Conservation (phyloP, 2,888 invertebrate species). For the Tiliacea citrago region DNA sequence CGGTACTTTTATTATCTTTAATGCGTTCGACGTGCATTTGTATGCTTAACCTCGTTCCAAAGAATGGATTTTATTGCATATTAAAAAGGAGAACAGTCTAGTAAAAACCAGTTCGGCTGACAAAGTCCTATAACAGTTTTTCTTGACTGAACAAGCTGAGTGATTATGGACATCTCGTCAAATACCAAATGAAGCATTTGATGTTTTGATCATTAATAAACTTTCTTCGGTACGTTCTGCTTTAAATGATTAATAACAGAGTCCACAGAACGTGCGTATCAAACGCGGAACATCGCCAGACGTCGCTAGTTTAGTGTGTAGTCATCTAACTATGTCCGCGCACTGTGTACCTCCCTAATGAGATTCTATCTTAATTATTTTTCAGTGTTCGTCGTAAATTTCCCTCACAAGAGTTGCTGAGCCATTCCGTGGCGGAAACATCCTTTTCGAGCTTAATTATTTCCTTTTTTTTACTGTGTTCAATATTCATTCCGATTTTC, state of each 20-base stretch:
- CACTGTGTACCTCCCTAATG: constrained; percentile 76
- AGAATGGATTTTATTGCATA: constrained; percentile 64
- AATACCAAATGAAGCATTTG: constrained; percentile 45
- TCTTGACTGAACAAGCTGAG: constrained; percentile 22
- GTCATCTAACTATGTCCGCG: constrained; percentile 50
- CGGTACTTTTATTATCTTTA: constrained; percentile 65
- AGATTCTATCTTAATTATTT: constrained; percentile 85
- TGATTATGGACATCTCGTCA: constrained; percentile 43
- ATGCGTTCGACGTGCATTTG: constrained; percentile 65
- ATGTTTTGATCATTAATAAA: constrained; percentile 50
- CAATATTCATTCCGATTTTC: constrained; percentile 87
- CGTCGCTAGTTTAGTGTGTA: constrained; percentile 44
- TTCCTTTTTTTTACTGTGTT: constrained; percentile 84
- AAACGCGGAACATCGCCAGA: constrained; percentile 24
- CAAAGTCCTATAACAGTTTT: constrained; percentile 32
- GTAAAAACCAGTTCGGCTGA: constrained; percentile 43
- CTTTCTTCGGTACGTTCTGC: constrained; percentile 34
- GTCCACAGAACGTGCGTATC: constrained; percentile 26
- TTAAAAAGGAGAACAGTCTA: constrained; percentile 38
- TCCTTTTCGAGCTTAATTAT: constrained; percentile 84
- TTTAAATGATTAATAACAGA: constrained; percentile 45
- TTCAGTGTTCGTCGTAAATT: constrained; percentile 82
- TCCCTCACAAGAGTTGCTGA: constrained; percentile 76
- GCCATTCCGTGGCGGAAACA: constrained; percentile 82
- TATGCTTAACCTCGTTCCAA: constrained; percentile 48